Conservation (phyloP, 2,888 invertebrate species). For the Microctonus hyperodae region DNA sequence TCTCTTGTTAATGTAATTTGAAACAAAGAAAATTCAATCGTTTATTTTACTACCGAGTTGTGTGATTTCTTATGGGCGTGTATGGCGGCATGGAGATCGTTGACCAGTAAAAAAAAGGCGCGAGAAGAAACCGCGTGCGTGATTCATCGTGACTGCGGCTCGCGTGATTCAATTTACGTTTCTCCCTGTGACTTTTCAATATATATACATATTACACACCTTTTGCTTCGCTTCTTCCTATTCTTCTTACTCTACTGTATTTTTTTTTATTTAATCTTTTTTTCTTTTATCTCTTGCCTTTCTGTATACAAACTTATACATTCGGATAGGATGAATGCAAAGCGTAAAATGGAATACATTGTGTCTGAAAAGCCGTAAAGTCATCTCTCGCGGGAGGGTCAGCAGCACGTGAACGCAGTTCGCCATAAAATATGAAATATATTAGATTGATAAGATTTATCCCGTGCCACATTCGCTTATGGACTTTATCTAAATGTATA, state of each 20-base stretch:
- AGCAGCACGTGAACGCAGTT: conserved; percentile 31
- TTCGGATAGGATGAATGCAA: conserved; percentile 22
- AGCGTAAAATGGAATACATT: conserved; percentile 31
- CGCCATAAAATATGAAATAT: conserved; percentile 56
- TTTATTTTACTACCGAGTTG: neutral
- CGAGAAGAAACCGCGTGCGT: conserved; percentile 25
- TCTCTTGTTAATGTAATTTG: neutral
- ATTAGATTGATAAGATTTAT: conserved; percentile 55
- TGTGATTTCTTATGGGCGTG: neutral
- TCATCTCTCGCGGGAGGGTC: conserved; percentile 29
- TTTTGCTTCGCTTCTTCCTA: no score
- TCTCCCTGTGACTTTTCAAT: conserved; percentile 17
- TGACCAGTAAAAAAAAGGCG: conserved; percentile 24
- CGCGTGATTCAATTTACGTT: conserved; percentile 36
- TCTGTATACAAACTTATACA: neutral
- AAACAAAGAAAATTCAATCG: conserved; percentile 5
- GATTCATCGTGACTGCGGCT: conserved; percentile 29
- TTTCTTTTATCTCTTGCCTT: neutral
- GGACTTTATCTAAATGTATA: neutral
- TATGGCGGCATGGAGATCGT: conserved; percentile 15
- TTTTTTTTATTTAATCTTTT: neutral
- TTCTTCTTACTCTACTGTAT: conserved; percentile 17
- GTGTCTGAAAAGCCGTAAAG: conserved; percentile 32
- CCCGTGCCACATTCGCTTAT: conserved; percentile 24
- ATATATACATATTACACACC: neutral